phyloP scores from a whole-genome alignment of 37 sponge, comb jelly and placozoan species.

The Tethya wilhelma region DNA sequence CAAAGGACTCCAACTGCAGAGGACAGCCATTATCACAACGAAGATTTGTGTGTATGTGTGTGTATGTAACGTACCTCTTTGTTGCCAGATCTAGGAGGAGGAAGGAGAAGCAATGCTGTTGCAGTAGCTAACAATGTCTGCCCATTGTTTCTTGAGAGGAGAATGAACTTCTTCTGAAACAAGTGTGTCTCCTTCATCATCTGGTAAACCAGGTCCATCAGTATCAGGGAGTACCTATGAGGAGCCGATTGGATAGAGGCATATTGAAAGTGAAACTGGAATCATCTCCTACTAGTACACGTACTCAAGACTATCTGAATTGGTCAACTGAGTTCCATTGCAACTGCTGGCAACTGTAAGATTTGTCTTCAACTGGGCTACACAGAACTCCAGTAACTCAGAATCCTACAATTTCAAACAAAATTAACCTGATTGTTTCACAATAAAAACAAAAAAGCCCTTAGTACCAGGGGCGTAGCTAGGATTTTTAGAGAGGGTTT shows the following conservation, averaged over 20 bases:
- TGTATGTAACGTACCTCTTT: not conserved
- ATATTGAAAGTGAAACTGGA: too few species aligned
- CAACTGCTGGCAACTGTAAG: not conserved
- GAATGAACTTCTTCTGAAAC: not conserved
- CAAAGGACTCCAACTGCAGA: not conserved
- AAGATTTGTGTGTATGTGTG: not conserved
- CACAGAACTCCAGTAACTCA: conserved; percentile 45
- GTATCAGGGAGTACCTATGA: conserved; percentile 18
- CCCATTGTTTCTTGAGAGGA: conserved; percentile 27
- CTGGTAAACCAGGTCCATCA: conserved; percentile 57
- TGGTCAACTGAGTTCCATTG: not conserved
- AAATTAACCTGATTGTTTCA: too few species aligned
- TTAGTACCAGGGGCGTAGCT: not conserved
- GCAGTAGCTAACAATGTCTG: conserved; percentile 6
- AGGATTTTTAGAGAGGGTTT: too few species aligned
- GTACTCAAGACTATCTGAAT: not conserved
- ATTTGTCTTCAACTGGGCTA: conserved; percentile 9
- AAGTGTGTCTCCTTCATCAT: conserved; percentile 37
- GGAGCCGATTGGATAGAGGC: too few species aligned
- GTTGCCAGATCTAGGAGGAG: not conserved
- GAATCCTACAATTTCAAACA: conserved; percentile 7
- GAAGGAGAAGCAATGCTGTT: not conserved
- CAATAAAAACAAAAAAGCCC: not conserved
- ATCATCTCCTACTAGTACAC: too few species aligned
- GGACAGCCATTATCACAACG: too few species aligned